Evolutionary conservation across 1,140 invertebrate species (phyloP).

Genomic region (Trissolcus basalis): DNA sequence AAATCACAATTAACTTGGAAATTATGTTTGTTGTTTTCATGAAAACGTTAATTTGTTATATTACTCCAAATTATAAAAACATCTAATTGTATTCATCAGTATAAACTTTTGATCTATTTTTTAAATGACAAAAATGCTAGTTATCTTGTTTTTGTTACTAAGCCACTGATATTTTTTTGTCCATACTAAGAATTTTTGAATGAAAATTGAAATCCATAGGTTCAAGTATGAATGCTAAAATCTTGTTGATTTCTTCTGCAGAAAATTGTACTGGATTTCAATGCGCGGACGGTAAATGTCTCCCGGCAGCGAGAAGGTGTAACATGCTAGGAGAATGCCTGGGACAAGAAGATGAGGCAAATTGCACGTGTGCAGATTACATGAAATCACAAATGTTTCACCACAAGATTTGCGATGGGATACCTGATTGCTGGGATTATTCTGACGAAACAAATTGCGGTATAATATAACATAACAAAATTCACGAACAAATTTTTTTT

Average conservation of each 20-base stretch:
- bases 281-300: conserved; percentile 82
- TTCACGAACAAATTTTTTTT: not conserved
- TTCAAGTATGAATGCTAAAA: no score
- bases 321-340: conserved; percentile 85
- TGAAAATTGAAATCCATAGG: no score
- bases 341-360: conserved; percentile 83
- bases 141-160: no score
- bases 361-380: conserved; percentile 87
- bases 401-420: conserved; percentile 88
- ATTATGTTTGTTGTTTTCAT: no score
- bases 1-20: no score
- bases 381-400: conserved; percentile 81
- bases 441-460: conserved; percentile 88
- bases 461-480: conserved; percentile 64
- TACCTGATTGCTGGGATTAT: conserved; percentile 87
- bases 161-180: no score
- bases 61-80: no score
- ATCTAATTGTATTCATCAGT: no score
- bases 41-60: no score
- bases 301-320: conserved; percentile 81
- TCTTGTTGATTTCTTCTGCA: conserved; percentile 13
- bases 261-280: conserved; percentile 68
- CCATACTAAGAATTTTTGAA: no score
- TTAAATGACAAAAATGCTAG: no score
- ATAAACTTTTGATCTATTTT: no score